Evolutionary conservation across 2,888 invertebrate genomes (phyloP), one percentile per base, ranked within the genome.

Genomic region (Galeopsomyia nigrocyanea): DNA sequence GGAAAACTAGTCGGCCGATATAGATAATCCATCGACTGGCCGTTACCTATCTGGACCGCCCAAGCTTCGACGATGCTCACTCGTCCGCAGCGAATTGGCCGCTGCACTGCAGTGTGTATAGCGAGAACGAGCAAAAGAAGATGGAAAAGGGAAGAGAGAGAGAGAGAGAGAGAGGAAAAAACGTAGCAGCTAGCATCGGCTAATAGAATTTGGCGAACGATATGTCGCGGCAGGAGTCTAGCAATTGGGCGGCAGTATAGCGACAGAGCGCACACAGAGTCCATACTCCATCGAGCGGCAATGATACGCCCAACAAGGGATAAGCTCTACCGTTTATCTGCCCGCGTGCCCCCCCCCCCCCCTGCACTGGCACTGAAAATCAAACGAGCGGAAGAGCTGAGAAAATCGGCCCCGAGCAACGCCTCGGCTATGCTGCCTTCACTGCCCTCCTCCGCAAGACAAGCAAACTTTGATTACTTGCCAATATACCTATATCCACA

Each of bases 141-240:
- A 55, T 3, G 9, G 22, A 22, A 13, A 19, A 55, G 21, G 6
- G 22, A 7, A 46, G 16, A 64, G 16, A 64, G 17, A 19, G 47
- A 21, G 61, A 19, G 61, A 21, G n/a, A n/a, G 26, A 2, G 26
- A 2, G 26, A 26, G 26, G 26, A 50, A 26, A 56, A 19, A 17
- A 49, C 21, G 22, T 2, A n/a, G 31, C 19, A 16, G 13, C 57
- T 26, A 17, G 22, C 66, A 31, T 19, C 46, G 31, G 51, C 63
- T 64, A 70, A 70, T 70, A 26, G 51, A 70, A 70, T 70, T 70
- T 70, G 17, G 64, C 51, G 19, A 70, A 22, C 70, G 70, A 70
- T 70, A 70, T 39, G 39, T 58, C 50, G 64, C 13, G 13, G 3
- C 51, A 0, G 16, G 10, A 3, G 7, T 9, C 57, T 22, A 63